These are phyloP conservation scores for Unio pictorum DNA, from an alignment of 2,888 invertebrate genomes.

Conservation along the genomic window DNA sequence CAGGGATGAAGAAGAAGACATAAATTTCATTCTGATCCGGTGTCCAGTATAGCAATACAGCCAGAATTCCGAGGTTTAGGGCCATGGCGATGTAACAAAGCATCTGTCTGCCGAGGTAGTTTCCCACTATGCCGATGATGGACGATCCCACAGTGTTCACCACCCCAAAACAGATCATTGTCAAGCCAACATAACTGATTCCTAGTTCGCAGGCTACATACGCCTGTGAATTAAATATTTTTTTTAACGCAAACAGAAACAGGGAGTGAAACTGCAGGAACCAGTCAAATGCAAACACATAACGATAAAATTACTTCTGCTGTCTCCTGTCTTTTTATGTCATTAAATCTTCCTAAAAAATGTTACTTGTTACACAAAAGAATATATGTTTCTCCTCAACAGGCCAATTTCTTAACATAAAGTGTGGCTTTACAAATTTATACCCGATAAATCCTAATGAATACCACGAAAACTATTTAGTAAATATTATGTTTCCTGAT, in stretches of 20 bases:
- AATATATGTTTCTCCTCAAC: too few species aligned
- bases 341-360: too few species aligned
- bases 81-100: constrained; percentile 38
- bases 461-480: too few species aligned
- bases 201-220: constrained; percentile 63
- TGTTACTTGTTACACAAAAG: too few species aligned
- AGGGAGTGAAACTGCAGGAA: too few species aligned
- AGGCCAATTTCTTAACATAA: too few species aligned
- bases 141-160: constrained; percentile 53
- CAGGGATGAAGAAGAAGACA: constrained; percentile 49
- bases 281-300: too few species aligned
- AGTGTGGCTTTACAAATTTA: too few species aligned
- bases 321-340: too few species aligned
- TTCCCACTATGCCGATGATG: constrained; percentile 44
- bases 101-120: constrained; percentile 36
- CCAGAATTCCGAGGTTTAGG: constrained; percentile 36
- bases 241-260: neutral
- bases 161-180: constrained; percentile 61
- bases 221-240: constrained; percentile 39
- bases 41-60: constrained; percentile 38
- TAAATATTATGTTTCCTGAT: too few species aligned
- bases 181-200: constrained; percentile 58
- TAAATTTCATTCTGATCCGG: constrained; percentile 28
- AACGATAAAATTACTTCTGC: too few species aligned
- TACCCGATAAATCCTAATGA: too few species aligned